A percentile compares a stretch with the other conserved stretches of the same genome.
Evolutionary conservation across 2,888 invertebrate species (phyloP).

Genomic region (Glyphotaelius pellucidus): DNA sequence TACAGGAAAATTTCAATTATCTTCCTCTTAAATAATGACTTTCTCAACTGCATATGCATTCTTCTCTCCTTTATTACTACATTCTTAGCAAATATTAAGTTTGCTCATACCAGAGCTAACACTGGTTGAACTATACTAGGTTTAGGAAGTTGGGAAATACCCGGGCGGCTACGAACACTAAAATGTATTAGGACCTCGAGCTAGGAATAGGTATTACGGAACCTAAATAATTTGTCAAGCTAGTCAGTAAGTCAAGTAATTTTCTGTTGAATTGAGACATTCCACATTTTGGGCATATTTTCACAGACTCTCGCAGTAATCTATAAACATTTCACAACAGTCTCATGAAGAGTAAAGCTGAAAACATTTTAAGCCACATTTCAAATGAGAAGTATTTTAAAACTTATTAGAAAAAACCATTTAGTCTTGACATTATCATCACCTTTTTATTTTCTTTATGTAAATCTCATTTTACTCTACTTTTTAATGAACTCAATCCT

Average conservation of each 20-base stretch:
- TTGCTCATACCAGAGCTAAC: background rate
- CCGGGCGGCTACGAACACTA: background rate
- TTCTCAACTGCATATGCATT: no score
- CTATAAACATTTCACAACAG: background rate
- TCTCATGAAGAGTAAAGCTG: background rate
- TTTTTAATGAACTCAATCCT: no score
- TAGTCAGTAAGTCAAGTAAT: background rate
- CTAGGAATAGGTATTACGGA: background rate
- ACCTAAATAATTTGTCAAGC: background rate
- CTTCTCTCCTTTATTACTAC: no score
- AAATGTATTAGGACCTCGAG: background rate
- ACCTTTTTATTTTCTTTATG: no score
- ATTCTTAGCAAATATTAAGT: background rate
- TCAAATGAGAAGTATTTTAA: background rate
- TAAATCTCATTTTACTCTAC: no score
- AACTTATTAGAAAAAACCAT: no score
- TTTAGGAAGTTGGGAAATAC: background rate
- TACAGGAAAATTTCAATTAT: no score
- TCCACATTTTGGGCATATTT: background rate
- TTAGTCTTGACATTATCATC: no score
- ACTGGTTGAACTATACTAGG: background rate
- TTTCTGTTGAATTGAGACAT: background rate
- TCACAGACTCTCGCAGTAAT: background rate
- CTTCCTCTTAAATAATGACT: background rate
- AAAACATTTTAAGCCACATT: background rate